Conservation (phyloP, 2,113 vertebrate genomes). For the Canis aureus region DNA sequence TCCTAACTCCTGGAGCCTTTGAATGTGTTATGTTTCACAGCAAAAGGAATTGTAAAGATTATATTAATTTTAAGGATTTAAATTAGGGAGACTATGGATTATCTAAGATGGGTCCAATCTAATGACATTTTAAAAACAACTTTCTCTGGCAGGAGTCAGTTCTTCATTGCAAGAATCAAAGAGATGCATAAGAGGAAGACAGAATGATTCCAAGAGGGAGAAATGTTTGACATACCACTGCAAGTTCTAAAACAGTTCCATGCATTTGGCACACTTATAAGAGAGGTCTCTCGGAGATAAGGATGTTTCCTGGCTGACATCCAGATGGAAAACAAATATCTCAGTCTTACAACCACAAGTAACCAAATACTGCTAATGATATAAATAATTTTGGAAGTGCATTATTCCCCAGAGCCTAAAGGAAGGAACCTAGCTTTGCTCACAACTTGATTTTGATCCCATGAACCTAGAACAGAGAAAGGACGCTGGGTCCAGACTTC, state of each 20-base stretch:
- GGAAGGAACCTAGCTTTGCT: neutral
- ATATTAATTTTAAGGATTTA: neutral
- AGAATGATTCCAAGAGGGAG: neutral
- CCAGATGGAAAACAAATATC: neutral
- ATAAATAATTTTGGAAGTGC: neutral
- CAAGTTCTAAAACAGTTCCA: neutral
- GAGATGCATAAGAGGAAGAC: neutral
- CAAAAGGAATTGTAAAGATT: neutral
- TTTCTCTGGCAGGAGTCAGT: neutral
- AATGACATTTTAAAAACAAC: neutral
- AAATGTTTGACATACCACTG: rapidly evolving
- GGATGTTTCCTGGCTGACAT: neutral
- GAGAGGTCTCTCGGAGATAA: neutral
- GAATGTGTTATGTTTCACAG: neutral
- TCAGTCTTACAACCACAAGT: neutral
- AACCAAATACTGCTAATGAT: neutral
- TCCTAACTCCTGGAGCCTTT: neutral
- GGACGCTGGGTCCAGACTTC: neutral
- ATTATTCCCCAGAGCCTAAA: neutral
- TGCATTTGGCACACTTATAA: neutral
- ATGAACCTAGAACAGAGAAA: neutral
- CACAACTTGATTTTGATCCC: neutral
- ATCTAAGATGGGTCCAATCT: neutral
- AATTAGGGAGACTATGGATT: neutral
- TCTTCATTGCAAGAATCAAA: neutral